Conservation (phyloP, 2,888 invertebrate species). For the Nipponacmea schrenckii region DNA sequence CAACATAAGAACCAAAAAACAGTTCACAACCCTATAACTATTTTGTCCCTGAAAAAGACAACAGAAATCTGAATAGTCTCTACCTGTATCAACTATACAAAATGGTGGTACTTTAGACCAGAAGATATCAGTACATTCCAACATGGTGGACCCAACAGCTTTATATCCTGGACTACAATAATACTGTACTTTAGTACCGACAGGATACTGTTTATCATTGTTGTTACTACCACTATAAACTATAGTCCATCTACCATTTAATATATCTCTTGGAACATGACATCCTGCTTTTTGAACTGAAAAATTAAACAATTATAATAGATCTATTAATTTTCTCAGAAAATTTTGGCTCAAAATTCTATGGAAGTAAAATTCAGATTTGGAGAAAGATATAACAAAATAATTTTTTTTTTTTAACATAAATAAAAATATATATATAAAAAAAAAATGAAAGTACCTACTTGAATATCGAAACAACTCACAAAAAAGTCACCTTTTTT, state of each 20-base stretch:
- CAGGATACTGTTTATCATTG: conserved; percentile 28
- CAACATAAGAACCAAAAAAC: not conserved
- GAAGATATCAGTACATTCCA: conserved; percentile 74
- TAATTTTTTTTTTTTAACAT: no score
- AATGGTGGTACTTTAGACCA: conserved; percentile 36
- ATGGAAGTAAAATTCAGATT: no score
- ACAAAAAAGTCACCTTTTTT: no score
- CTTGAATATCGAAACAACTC: no score
- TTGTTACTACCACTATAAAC: not conserved
- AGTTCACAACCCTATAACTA: no score
- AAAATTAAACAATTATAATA: conserved; percentile 1
- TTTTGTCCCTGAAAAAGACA: no score
- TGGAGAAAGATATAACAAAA: no score
- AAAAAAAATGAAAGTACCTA: no score
- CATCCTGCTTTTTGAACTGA: conserved; percentile 41
- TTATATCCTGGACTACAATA: conserved; percentile 84
- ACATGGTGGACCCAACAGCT: conserved; percentile 80
- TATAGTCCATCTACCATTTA: conserved; percentile 43
- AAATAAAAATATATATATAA: no score
- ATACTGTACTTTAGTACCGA: conserved; percentile 73
- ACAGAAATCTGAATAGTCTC: no score
- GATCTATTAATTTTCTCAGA: not conserved
- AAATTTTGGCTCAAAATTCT: not conserved
- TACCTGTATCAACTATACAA: conserved; percentile 31
- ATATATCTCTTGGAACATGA: conserved; percentile 39